These are phyloP conservation scores for Harmothoe impar DNA, from an alignment of 2,888 invertebrate species.

Conservation along the genomic window DNA sequence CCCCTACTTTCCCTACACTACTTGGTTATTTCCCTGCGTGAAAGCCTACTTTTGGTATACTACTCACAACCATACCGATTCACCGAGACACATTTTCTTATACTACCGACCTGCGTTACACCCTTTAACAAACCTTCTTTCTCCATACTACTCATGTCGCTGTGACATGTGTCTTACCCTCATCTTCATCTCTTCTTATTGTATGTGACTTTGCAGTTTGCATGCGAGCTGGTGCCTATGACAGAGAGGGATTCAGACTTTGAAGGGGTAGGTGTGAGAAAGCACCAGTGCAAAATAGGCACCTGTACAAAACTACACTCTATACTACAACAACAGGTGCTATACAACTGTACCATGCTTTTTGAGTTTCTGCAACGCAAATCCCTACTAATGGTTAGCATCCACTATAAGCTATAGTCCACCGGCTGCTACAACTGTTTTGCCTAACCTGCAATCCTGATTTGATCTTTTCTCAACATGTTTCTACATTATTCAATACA, in stretches of 20 bases:
- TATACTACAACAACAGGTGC: not conserved
- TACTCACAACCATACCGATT: not conserved
- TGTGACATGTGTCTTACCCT: not conserved
- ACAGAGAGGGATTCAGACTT: not conserved
- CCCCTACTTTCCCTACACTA: not conserved
- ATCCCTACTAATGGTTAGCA: no score
- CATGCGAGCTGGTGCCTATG: conserved; percentile 39
- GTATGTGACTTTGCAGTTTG: conserved; percentile 39
- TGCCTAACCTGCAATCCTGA: no score
- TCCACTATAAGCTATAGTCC: no score
- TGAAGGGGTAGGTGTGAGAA: conserved; percentile 35
- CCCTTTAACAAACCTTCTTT: no score
- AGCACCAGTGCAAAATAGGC: not conserved
- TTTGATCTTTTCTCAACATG: no score
- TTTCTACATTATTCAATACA: no score
- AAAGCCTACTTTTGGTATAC: not conserved
- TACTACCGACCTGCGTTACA: not conserved
- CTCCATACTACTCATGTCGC: no score
- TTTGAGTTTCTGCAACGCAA: no score
- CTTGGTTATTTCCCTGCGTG: not conserved
- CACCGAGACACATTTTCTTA: not conserved
- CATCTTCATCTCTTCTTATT: not conserved
- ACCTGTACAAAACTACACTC: conserved; percentile 11
- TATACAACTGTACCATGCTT: conserved; percentile 1
- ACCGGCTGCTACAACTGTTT: no score